Conservation (phyloP, 2,113 vertebrate genomes). For the Perccottus glenii region DNA sequence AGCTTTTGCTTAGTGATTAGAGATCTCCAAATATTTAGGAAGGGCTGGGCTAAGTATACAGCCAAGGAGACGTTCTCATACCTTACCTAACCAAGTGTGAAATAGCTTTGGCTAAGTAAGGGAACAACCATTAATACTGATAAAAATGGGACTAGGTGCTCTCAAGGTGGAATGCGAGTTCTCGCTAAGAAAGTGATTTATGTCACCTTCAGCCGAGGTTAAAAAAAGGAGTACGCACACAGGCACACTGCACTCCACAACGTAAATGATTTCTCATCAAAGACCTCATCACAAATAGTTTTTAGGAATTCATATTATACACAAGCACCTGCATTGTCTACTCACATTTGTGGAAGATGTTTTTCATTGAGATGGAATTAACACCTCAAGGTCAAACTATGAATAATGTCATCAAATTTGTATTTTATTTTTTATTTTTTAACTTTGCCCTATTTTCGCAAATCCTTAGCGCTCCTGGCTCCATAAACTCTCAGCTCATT, state of each 20-base stretch:
- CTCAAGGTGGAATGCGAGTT: conserved; percentile 82
- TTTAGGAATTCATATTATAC: not conserved
- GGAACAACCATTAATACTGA: conserved; percentile 85
- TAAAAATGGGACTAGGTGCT: conserved; percentile 78
- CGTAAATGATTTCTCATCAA: conserved; percentile 3
- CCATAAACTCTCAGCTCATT: no score
- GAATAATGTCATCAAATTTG: not conserved
- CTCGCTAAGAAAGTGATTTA: conserved; percentile 81
- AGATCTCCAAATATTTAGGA: conserved; percentile 78
- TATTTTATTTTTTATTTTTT: not conserved
- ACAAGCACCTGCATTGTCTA: not conserved
- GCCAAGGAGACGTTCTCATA: conserved; percentile 79
- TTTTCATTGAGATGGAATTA: not conserved
- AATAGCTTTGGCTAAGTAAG: conserved; percentile 84
- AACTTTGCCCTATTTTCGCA: not conserved
- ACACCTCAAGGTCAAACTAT: conserved; percentile 1
- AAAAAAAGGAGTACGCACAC: conserved; percentile 25
- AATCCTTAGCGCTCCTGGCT: not conserved
- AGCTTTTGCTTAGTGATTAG: conserved; percentile 73
- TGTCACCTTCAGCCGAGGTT: conserved; percentile 79
- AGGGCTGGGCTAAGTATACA: conserved; percentile 74
- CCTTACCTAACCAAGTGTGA: conserved; percentile 82
- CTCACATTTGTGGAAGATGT: not conserved
- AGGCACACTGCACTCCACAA: conserved; percentile 9
- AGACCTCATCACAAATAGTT: not conserved